Evolutionary conservation across 2,888 invertebrate genomes (phyloP), one percentile per base, ranked within the genome.

Genomic region (Chymomyza procnemis): DNA sequence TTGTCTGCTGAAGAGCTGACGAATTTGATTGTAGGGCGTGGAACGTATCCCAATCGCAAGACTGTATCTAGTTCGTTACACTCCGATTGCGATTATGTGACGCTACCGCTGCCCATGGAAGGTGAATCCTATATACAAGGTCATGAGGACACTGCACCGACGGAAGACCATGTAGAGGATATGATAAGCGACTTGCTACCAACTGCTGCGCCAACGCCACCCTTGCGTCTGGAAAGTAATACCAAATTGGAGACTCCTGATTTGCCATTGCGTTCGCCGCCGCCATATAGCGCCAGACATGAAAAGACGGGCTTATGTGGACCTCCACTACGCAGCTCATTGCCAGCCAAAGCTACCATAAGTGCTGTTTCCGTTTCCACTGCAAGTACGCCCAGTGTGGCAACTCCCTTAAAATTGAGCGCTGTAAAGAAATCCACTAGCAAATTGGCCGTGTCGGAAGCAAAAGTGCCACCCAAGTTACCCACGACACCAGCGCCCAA

Each of bases 51-150:
- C 1, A 93, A 93, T 0, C 91, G 94, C 21, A 95, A 96, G 86
- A 95, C 96, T 1, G 95, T 97, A 50, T 96, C 96, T 82, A 94
- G 95, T 77, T 96, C 96, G 0, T 92, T 97, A 84, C 96, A 97
- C 89, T 97, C 97, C 0, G 96, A 97, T 84, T 96, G 96, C 30
- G 97, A 97, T 90, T 97, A 97, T 88, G 97, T 97, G 1, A 95
- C 96, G 1, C 81, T 93, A 61, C 92, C 93, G 1, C 81, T 93
- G 61, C 92, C 93, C 0, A 92, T 93, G 88, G 88, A 86, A 56
- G 93, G 93, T 21, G 93, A 93, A 77, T 93, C 93, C 87, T 93
- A 93, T 83, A 91, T 93, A 70, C 92, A 92, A 74, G 93, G 93
- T 1, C 93, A 93, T 73, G 92, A 93, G 88, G 93, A 93, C 74